phyloP scores from a whole-genome alignment of 2,113 vertebrate genomes.

The Hippolais icterina region DNA sequence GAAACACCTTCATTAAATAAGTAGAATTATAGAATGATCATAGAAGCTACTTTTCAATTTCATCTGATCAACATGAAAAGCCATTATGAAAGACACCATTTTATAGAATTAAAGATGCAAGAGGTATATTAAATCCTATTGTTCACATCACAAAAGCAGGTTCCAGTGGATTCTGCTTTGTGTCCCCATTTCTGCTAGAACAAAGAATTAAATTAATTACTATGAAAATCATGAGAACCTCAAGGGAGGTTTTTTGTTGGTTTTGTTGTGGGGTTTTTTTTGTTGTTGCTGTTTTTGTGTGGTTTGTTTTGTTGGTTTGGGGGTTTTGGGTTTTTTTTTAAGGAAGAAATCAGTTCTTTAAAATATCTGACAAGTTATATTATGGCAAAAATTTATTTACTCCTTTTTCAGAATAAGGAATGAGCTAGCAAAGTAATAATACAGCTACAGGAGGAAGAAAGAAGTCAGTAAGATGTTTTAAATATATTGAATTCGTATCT shows the following conservation, averaged over 20 bases:
- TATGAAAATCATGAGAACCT: neutral
- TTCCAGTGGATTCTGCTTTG: fast-evolving
- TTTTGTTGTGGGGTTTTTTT: neutral
- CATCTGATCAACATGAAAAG: neutral
- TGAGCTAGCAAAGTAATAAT: neutral
- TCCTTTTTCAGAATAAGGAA: neutral
- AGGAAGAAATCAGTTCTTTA: neutral
- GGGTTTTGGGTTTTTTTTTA: too few species aligned
- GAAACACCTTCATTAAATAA: neutral
- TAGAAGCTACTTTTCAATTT: neutral
- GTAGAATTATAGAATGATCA: neutral
- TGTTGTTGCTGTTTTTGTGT: too few species aligned
- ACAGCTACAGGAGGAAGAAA: neutral
- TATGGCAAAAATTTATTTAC: neutral
- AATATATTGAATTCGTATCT: neutral
- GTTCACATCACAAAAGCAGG: neutral
- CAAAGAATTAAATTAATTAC: neutral
- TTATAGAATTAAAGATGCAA: neutral
- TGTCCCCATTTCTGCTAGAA: neutral
- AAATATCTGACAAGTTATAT: neutral
- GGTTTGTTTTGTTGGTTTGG: neutral
- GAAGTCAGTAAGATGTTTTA: neutral
- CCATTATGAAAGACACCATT: neutral
- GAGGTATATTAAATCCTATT: neutral
- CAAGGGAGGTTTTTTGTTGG: neutral